Evolutionary conservation across 2,888 invertebrate species (phyloP), one percentile per base, ranked within the genome.

Genomic region (Molorchus minor): DNA sequence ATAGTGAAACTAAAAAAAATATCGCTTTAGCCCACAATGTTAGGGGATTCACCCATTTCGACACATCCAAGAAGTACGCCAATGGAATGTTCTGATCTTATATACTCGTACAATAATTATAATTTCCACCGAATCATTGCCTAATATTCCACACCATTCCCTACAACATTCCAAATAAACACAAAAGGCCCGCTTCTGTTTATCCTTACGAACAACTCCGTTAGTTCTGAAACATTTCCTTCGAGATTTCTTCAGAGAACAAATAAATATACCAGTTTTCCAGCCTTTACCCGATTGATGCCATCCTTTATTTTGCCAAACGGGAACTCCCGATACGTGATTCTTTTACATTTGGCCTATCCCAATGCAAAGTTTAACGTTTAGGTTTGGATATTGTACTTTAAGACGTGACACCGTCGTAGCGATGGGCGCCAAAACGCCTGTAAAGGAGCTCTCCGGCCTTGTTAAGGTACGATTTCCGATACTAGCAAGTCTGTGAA

Each of bases 301-400:
- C 51, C 64, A 60, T 65, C 64, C 67, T 62, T 68, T 70, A 70
- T 72, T 74, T 70, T 71, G 65, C 65, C 58, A 62, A 65, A 67
- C 65, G 67, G 72, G 53, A 53, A 62, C 61, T 63, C 52, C 67
- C 62, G 61, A 61, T 71, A 78, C 77, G 78, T 77, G 77, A 77
- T 76, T 75, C 75, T 77, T 74, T 72, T 73, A 75, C 75, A 76
- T 77, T 75, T 75, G 67, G 75, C 71, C 73, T 75, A 75, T 76
- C 65, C 65, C 65, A 70, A 75, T 75, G 73, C 71, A 74, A 74
- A 75, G 65, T 69, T 70, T 58, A 65, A 69, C 66, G 67, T 65
- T 68, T 65, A 64, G 61, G 65, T 67, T 62, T 65, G 67, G 65
- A 69, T 64, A 67, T 68, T 58, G 63, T 61, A 58, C 60, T 56